These are phyloP conservation scores for Zoanthus gigantus DNA, from an alignment of 92 coral and sea anemone genomes.

Conservation along the genomic window DNA sequence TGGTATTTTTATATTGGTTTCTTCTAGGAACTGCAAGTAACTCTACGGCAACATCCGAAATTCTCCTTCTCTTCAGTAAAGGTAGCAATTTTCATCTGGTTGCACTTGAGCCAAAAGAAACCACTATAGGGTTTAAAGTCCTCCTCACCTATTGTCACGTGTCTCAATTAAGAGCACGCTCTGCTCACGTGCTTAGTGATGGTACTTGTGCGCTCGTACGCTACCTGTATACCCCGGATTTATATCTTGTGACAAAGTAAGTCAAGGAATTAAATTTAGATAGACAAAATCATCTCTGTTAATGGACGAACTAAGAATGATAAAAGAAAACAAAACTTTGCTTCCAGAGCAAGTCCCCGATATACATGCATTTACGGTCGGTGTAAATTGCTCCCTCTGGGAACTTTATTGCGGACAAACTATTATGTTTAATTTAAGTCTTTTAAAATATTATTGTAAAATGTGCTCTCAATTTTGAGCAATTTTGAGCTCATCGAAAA, in stretches of 20 bases:
- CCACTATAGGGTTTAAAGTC: conserved; percentile 22
- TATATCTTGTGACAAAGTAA: conserved; percentile 32
- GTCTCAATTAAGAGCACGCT: conserved; percentile 33
- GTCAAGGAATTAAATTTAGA: not conserved
- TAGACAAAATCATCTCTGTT: too few species aligned
- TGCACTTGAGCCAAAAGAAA: not conserved
- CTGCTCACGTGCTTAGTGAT: conserved; percentile 22
- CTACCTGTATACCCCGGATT: conserved; percentile 38
- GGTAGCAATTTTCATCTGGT: conserved; percentile 29
- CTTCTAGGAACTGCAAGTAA: conserved; percentile 21
- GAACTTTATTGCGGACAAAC: too few species aligned
- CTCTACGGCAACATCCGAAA: not conserved
- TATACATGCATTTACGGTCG: too few species aligned
- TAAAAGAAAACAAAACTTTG: not conserved
- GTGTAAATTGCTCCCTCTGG: too few species aligned
- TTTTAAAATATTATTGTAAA: too few species aligned
- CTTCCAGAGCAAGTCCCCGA: too few species aligned
- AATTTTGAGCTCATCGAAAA: not conserved
- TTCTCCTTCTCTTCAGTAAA: conserved; percentile 22
- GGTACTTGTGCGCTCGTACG: conserved; percentile 26
- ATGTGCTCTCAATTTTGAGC: too few species aligned
- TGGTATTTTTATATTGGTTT: not conserved
- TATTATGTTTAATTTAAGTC: too few species aligned
- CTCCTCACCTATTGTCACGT: conserved; percentile 33
- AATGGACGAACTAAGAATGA: not conserved